phyloP scores from a whole-genome alignment of 1,140 invertebrate species.

The Drosophila persimilis region DNA sequence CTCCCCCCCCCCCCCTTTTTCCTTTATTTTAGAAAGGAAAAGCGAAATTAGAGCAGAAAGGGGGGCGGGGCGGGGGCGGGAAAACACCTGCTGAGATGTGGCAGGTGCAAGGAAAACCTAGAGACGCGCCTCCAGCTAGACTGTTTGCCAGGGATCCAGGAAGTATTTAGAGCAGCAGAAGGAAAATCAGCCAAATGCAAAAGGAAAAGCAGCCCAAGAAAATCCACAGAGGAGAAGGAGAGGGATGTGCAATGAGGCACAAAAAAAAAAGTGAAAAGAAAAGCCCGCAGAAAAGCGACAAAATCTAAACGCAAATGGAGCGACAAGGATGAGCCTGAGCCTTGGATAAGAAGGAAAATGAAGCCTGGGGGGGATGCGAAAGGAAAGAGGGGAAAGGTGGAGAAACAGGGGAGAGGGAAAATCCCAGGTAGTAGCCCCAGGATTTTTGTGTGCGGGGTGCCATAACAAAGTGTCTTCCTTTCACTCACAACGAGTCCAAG shows the following conservation, averaged over 20 bases:
- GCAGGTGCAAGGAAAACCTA: slow-evolving; percentile 12
- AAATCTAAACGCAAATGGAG: slow-evolving; percentile 71
- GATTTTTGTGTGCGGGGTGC: slow-evolving; percentile 34
- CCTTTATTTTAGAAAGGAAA: slow-evolving; percentile 43
- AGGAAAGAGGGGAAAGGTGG: background rate
- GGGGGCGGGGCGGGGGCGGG: background rate
- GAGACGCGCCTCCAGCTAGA: slow-evolving; percentile 15
- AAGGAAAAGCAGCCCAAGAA: slow-evolving; percentile 15
- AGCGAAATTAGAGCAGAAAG: slow-evolving; percentile 64
- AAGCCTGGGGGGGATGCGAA: slow-evolving; percentile 19
- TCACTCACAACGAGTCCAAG: slow-evolving; percentile 30
- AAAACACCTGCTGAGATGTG: slow-evolving; percentile 24
- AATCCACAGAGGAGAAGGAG: slow-evolving; percentile 2
- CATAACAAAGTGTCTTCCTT: slow-evolving; percentile 48
- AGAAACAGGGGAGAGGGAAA: slow-evolving; percentile 10
- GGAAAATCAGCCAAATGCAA: slow-evolving; percentile 27
- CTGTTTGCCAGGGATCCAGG: slow-evolving; percentile 64
- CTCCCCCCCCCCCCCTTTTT: background rate
- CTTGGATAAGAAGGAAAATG: slow-evolving; percentile 37
- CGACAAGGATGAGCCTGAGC: slow-evolving; percentile 55
- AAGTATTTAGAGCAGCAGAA: slow-evolving; percentile 64
- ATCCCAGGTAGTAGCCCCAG: slow-evolving; percentile 47
- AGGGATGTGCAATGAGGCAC: background rate
- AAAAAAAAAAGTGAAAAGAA: slow-evolving; percentile 18
- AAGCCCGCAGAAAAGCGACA: slow-evolving; percentile 44